Conservation (phyloP, 2,797 vertebrate genomes). For the Semotilus atromaculatus region DNA sequence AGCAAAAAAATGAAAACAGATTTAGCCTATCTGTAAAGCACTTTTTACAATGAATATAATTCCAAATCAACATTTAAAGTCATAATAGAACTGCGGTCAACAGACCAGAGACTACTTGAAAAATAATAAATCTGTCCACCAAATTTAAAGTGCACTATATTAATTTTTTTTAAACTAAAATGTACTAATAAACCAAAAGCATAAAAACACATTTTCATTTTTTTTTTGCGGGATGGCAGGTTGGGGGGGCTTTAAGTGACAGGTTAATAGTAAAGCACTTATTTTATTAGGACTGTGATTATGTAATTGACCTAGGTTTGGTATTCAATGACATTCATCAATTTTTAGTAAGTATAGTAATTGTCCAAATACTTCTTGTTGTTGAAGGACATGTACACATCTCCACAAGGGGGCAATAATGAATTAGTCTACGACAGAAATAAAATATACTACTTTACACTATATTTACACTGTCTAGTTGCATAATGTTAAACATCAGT, state of each 20-base stretch:
- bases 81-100: not conserved
- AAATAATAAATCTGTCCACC: not conserved
- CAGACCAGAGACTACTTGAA: not conserved
- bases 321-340: not conserved
- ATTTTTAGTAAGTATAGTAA: not conserved
- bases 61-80: not conserved
- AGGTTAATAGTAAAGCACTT: not conserved
- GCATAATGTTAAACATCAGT: not conserved
- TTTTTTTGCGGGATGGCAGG: not conserved
- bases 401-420: conserved; percentile 20
- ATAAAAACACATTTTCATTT: not conserved
- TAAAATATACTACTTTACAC: not conserved
- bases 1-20: not conserved
- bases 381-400: not conserved
- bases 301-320: not conserved
- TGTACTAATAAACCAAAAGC: not conserved
- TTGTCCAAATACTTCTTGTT: not conserved
- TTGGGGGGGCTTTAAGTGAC: not conserved
- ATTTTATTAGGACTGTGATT: not conserved
- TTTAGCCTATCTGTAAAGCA: not conserved
- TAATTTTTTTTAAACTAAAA: not conserved
- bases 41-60: not conserved
- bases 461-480: not conserved
- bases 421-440: not conserved
- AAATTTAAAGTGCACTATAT: not conserved